Conservation (phyloP, 1,140 invertebrate species). For the Theocolax elegans region DNA sequence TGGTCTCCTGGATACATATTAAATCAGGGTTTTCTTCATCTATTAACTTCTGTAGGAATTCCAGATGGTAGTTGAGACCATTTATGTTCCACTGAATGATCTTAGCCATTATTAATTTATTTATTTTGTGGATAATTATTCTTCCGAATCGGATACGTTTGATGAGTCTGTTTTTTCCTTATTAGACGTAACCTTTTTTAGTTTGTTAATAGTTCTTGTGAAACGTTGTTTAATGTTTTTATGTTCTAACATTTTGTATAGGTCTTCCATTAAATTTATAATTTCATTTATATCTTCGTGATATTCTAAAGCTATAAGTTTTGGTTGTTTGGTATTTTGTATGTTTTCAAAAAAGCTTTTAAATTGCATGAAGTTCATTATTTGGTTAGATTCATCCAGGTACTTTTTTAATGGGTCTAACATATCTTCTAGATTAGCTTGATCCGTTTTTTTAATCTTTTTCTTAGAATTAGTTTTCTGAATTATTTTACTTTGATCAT, state of each 20-base stretch:
- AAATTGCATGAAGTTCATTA: too few relatives aligned
- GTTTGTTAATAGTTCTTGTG: background rate
- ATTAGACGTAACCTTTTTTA: background rate
- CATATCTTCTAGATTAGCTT: background rate
- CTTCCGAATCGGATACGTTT: background rate
- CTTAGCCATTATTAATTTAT: background rate
- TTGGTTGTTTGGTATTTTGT: background rate
- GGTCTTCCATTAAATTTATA: too few relatives aligned
- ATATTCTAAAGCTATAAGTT: background rate
- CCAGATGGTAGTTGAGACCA: slow-evolving; percentile 4
- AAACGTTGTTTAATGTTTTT: too few relatives aligned
- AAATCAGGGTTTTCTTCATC: slow-evolving; percentile 33
- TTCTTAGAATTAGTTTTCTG: background rate
- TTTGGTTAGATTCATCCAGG: background rate
- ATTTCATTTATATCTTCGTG: background rate
- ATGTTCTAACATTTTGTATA: too few relatives aligned
- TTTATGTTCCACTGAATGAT: slow-evolving; percentile 43
- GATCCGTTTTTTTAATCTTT: background rate
- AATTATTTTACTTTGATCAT: too few relatives aligned
- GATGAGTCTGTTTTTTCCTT: background rate
- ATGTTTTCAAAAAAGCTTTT: too few relatives aligned
- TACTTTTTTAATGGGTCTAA: background rate
- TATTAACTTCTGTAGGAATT: slow-evolving; percentile 28
- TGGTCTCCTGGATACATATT: slow-evolving; percentile 51
- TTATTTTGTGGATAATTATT: background rate